Conservation (phyloP, 2,888 invertebrate genomes). For the Meta bourneti region DNA sequence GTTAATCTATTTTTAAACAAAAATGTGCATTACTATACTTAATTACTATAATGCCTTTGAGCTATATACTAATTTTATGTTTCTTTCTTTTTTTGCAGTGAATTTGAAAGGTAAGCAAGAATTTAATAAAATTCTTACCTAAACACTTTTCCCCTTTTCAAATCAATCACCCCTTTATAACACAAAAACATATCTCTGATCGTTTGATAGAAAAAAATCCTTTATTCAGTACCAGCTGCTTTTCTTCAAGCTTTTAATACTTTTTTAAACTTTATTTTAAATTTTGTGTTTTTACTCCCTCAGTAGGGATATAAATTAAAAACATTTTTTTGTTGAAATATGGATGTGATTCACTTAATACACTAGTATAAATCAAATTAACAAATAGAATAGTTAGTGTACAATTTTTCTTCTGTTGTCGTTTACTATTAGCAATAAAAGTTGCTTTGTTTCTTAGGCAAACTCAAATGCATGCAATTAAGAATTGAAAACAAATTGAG, state of each 20-base stretch:
- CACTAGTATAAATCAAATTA: too few species aligned
- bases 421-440: too few species aligned
- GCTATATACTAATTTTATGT: conserved; percentile 69
- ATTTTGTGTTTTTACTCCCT: too few species aligned
- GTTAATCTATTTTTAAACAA: conserved; percentile 28
- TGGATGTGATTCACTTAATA: too few species aligned
- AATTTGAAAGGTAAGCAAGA: conserved; percentile 76
- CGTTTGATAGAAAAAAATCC: background rate
- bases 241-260: conserved; percentile 25
- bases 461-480: too few species aligned
- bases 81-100: conserved; percentile 74
- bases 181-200: background rate
- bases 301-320: too few species aligned
- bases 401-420: too few species aligned
- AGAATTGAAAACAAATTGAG: too few species aligned
- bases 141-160: background rate
- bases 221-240: conserved; percentile 70
- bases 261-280: background rate
- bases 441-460: too few species aligned
- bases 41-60: conserved; percentile 48
- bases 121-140: conserved; percentile 41
- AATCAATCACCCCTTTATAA: background rate
- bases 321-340: too few species aligned
- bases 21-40: conserved; percentile 41
- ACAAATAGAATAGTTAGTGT: too few species aligned